Evolutionary conservation across 2,113 vertebrate genomes (phyloP).

Genomic region (Oceanites oceanicus): DNA sequence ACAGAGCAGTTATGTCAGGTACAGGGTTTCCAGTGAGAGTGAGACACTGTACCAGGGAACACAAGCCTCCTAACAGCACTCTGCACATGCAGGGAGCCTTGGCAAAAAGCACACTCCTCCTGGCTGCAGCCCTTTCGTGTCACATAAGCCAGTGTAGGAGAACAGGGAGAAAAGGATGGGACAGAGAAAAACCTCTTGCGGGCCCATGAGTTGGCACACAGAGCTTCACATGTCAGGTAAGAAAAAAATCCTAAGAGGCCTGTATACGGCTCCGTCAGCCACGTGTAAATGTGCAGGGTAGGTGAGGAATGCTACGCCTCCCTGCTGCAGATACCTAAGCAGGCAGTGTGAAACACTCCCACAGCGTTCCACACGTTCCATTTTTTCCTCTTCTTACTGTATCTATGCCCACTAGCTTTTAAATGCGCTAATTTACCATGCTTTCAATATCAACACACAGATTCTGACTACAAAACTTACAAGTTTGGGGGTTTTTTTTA

Average conservation of each 20-base stretch:
- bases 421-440: not conserved
- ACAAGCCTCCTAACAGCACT: not conserved
- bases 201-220: not conserved
- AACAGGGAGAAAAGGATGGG: not conserved
- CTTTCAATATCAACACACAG: not conserved
- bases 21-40: not conserved
- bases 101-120: not conserved
- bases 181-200: not conserved
- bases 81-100: not conserved
- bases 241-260: not conserved
- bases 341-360: not conserved
- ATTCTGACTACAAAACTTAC: not conserved
- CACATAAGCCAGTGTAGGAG: not conserved
- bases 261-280: not conserved
- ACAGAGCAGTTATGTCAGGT: not conserved
- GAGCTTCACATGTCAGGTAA: not conserved
- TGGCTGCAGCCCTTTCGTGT: not conserved
- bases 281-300: not conserved
- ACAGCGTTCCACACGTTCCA: not conserved
- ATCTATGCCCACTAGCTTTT: not conserved
- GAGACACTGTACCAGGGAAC: not conserved
- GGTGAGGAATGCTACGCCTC: slow-evolving; percentile 48
- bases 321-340: not conserved
- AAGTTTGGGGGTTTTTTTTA: not conserved
- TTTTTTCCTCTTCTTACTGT: not conserved